Conservation (phyloP, 2,797 vertebrate species). For the Chloroceryle amazona region DNA sequence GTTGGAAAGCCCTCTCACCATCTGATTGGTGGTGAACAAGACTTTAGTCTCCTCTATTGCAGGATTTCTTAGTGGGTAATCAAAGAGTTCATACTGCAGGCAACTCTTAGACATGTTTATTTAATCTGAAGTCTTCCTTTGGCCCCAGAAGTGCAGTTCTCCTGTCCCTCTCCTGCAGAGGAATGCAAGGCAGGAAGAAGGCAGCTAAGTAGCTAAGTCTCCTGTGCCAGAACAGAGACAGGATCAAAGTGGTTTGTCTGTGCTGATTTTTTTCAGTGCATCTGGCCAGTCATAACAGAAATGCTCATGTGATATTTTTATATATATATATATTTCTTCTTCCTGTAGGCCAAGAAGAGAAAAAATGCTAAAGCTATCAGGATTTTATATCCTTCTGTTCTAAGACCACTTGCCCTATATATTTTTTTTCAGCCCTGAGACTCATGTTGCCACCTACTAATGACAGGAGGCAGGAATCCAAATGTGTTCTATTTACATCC, state of each 20-base stretch:
- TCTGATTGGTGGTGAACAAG: not conserved
- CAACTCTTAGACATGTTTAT: not conserved
- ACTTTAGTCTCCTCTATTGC: not conserved
- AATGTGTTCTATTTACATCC: not conserved
- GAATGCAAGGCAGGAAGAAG: not conserved
- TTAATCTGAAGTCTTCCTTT: not conserved
- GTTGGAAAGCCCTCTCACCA: not conserved
- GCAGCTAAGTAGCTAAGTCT: not conserved
- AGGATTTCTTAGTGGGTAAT: not conserved
- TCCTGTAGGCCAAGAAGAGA: not conserved
- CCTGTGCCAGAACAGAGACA: not conserved
- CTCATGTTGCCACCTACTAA: not conserved
- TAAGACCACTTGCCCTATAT: not conserved
- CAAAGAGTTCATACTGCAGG: not conserved
- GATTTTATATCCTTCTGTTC: not conserved
- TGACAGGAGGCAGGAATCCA: conserved; percentile 12
- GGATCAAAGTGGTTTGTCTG: not conserved
- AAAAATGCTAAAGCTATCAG: not conserved
- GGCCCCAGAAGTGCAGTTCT: not conserved
- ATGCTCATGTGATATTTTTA: not conserved
- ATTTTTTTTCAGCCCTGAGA: not conserved
- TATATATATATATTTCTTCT: not conserved
- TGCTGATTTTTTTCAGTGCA: not conserved
- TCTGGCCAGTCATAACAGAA: not conserved
- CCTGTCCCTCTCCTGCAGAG: not conserved